These are phyloP conservation scores for Hirtodrosophila trivittata DNA, from an alignment of 2,888 invertebrate genomes.

Conservation along the genomic window DNA sequence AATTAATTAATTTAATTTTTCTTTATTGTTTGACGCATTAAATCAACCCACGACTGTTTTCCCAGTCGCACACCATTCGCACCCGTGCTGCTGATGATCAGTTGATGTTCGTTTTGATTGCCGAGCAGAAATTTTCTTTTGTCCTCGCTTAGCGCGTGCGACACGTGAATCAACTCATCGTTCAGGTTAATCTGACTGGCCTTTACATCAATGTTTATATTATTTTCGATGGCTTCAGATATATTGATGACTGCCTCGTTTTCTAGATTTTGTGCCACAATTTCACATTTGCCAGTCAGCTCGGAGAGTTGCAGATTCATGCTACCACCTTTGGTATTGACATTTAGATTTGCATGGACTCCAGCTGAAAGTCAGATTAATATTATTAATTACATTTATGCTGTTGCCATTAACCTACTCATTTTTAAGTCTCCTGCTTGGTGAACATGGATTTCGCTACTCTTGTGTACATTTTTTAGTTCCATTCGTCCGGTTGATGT, in stretches of 20 bases:
- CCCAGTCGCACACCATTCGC: conserved; percentile 74
- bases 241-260: conserved; percentile 77
- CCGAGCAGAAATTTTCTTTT: conserved; percentile 69
- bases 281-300: conserved; percentile 76
- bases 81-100: conserved; percentile 68
- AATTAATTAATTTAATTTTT: conserved; percentile 11
- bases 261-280: conserved; percentile 70
- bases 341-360: conserved; percentile 81
- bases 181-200: conserved; percentile 73
- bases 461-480: conserved; percentile 82
- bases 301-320: conserved; percentile 82
- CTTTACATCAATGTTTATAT: conserved; percentile 69
- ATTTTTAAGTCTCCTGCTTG: conserved; percentile 80
- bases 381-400: neutral
- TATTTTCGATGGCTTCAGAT: conserved; percentile 81
- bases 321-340: conserved; percentile 77
- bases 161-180: conserved; percentile 71
- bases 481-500: conserved; percentile 78
- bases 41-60: conserved; percentile 83
- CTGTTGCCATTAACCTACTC: conserved; percentile 67
- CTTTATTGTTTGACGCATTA: conserved; percentile 55
- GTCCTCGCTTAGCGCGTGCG: conserved; percentile 65
- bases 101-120: conserved; percentile 59
- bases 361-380: conserved; percentile 69
- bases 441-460: conserved; percentile 71